A percentile compares a stretch with the other conserved stretches of the same genome.
These are phyloP conservation scores for Otis tarda DNA, from an alignment of 2,113 vertebrate genomes.

Conservation along the genomic window DNA sequence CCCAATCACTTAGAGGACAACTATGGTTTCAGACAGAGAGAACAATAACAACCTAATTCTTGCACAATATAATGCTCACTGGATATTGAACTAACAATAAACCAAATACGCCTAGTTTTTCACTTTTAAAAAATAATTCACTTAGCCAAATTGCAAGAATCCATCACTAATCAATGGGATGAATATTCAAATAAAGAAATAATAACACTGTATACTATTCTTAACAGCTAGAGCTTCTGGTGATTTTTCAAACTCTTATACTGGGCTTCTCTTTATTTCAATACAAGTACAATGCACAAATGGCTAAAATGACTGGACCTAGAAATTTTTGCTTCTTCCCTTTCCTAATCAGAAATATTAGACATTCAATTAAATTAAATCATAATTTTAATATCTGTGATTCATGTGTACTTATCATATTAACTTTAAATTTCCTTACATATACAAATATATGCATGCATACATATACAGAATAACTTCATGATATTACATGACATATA, in stretches of 20 bases:
- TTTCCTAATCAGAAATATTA: neutral
- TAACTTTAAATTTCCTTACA: neutral
- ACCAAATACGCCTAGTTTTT: neutral
- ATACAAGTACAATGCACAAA: neutral
- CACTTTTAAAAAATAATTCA: neutral
- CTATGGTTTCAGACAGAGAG: neutral
- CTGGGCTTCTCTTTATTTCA: neutral
- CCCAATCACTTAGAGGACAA: neutral
- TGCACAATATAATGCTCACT: neutral
- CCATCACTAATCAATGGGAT: neutral
- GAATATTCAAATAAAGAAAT: neutral
- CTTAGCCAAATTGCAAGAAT: neutral
- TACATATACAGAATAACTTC: neutral
- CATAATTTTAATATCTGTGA: neutral
- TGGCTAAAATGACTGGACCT: neutral
- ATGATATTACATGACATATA: neutral
- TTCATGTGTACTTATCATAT: neutral
- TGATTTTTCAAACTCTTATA: neutral
- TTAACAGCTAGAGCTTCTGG: neutral
- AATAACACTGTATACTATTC: neutral
- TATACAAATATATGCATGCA: neutral
- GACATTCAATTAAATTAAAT: neutral
- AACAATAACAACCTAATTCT: neutral
- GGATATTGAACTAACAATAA: neutral
- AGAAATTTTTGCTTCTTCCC: neutral